Evolutionary conservation across 2,888 invertebrate genomes (phyloP), one percentile per base, ranked within the genome.

Genomic region (Sarcophaga carnaria): DNA sequence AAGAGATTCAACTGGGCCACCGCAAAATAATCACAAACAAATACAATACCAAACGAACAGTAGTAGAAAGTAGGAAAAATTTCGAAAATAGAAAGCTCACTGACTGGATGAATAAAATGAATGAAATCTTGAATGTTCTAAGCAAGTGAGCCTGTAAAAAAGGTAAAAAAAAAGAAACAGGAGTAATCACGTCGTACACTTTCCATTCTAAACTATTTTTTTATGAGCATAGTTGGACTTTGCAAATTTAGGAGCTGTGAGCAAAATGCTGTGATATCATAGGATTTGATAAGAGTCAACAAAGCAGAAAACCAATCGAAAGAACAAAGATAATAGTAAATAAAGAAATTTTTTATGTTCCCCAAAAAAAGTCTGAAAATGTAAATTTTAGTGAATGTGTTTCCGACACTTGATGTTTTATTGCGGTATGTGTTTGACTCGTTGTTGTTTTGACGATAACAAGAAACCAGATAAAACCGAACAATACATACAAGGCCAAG

Each of bases 231-330:
- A 54, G 12, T 54, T 54, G 47, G 72, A 60, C 62, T 75, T 49
- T 85, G 62, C 80, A 54, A 79, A 75, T 78, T 78, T 75, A 78
- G 54, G 64, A 74, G 77, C 72, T 80, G 83, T 83, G 77, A 83
- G 75, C 75, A 62, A 76, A 82, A 79, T 63, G 67, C 83, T 86
- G 86, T 83, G 80, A 86, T 86, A 86, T 59, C 62, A 72, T 66
- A 60, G 77, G 81, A 78, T 64, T 80, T 75, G 25, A 70, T 64
- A 63, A 71, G 72, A 66, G 45, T n/a, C 76, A 78, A 45, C 66
- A 77, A 6, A 71, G 47, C 20, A 84, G 37, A 67, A 67, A 37
- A 64, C 67, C 49, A 69, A 81, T 49, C 27, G 49, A 67, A 80
- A 62, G 45, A 69, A 69, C 25, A 70, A 82, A 17, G 17, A 54